Evolutionary conservation across 2,113 vertebrate genomes (phyloP).

Genomic region (Vireo altiloquus): DNA sequence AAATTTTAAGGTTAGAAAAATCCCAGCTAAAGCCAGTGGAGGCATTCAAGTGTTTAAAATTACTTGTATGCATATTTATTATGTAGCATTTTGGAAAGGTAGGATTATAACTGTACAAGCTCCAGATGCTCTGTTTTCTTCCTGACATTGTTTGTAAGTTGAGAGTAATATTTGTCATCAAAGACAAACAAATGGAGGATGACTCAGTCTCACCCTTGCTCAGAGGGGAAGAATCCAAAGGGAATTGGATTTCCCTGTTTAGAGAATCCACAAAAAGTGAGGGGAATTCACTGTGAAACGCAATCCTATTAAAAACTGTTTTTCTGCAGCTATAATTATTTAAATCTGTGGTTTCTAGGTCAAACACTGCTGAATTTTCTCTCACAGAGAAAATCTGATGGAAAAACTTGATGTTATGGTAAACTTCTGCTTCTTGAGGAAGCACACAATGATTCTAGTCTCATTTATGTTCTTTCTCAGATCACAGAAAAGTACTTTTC

Average conservation of each 20-base stretch:
- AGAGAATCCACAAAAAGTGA: not conserved
- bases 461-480: not conserved
- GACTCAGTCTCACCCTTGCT: conserved; percentile 18
- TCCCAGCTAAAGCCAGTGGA: not conserved
- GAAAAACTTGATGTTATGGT: not conserved
- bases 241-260: conserved; percentile 19
- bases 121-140: conserved; percentile 5
- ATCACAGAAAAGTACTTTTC: not conserved
- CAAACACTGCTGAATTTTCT: not conserved
- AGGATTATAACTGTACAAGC: not conserved
- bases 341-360: not conserved
- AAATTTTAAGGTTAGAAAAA: not conserved
- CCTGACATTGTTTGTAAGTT: conserved; percentile 27
- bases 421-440: not conserved
- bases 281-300: not conserved
- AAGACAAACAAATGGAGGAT: conserved; percentile 36
- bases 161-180: conserved; percentile 21
- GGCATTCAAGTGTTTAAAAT: not conserved
- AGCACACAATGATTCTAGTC: not conserved
- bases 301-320: not conserved
- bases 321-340: not conserved
- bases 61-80: not conserved
- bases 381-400: not conserved
- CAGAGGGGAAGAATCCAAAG: not conserved
- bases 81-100: not conserved